Evolutionary conservation across 1,140 invertebrate genomes (phyloP).

Genomic region (Drosophila eugracilis): DNA sequence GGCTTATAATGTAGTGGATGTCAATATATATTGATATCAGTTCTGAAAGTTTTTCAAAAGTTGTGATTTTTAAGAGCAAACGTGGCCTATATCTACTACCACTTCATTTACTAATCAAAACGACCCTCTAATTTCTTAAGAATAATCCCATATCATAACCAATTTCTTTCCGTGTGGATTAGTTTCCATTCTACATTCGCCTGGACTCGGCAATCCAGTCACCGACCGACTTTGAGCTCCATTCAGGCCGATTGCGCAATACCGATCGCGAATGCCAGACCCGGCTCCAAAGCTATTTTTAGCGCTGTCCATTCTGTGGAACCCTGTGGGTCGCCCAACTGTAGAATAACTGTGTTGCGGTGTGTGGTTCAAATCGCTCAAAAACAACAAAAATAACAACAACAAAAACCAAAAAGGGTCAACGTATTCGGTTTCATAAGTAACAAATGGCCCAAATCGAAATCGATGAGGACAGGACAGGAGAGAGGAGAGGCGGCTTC

Average conservation of each 20-base stretch:
- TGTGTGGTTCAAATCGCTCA: conserved; percentile 10
- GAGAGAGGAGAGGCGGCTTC: conserved; percentile 31
- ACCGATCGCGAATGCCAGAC: conserved; percentile 36
- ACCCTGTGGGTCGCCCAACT: conserved; percentile 40
- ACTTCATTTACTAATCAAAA: too few species aligned
- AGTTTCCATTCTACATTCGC: conserved; percentile 11
- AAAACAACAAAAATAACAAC: too few species aligned
- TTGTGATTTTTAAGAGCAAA: too few species aligned
- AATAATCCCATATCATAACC: too few species aligned
- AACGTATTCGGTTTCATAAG: conserved; percentile 73
- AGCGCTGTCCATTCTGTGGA: conserved; percentile 39
- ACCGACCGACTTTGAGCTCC: conserved; percentile 42
- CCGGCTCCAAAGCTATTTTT: conserved; percentile 65
- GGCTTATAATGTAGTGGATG: too few species aligned
- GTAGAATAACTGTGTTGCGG: conserved; percentile 27
- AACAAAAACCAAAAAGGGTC: too few species aligned
- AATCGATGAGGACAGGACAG: not conserved
- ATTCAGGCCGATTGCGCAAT: conserved; percentile 73
- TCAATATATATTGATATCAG: too few species aligned
- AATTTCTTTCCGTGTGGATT: conserved; percentile 16
- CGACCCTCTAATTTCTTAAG: too few species aligned
- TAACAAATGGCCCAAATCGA: conserved; percentile 47
- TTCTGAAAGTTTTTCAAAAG: too few species aligned
- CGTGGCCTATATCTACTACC: too few species aligned
- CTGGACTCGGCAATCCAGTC: conserved; percentile 33